Conservation (phyloP, 2,113 vertebrate genomes). For the Erpornis zantholeuca region DNA sequence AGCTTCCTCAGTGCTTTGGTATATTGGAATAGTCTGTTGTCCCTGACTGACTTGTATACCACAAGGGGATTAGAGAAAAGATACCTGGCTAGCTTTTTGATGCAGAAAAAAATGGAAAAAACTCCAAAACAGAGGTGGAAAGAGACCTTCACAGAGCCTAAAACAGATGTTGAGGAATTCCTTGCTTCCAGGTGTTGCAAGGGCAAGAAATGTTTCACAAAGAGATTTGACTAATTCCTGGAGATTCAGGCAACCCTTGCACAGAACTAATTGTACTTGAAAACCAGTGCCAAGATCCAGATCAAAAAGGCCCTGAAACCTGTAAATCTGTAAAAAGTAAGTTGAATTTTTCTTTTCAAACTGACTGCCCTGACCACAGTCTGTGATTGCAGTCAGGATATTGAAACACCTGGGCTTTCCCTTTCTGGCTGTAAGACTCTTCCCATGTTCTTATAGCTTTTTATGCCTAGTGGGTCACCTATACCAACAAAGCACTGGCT, state of each 20-base stretch:
- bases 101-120: background rate
- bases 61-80: background rate
- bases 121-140: background rate
- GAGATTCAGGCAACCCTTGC: background rate
- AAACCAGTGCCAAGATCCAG: background rate
- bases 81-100: background rate
- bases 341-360: background rate
- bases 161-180: background rate
- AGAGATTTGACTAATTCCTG: background rate
- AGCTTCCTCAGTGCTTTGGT: background rate
- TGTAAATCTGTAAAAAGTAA: background rate
- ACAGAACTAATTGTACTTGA: background rate
- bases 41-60: background rate
- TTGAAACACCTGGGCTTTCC: background rate
- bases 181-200: background rate
- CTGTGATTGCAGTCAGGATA: background rate
- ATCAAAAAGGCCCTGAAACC: background rate
- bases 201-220: background rate
- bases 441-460: background rate
- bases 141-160: background rate
- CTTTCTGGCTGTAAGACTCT: background rate
- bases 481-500: background rate
- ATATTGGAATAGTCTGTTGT: background rate
- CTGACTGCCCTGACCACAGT: background rate
- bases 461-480: background rate